Percentiles rank a stretch among this genome's conserved stretches.
These are phyloP conservation scores for Myotis brandtii DNA, from an alignment of 2,113 vertebrate genomes.

Conservation along the genomic window DNA sequence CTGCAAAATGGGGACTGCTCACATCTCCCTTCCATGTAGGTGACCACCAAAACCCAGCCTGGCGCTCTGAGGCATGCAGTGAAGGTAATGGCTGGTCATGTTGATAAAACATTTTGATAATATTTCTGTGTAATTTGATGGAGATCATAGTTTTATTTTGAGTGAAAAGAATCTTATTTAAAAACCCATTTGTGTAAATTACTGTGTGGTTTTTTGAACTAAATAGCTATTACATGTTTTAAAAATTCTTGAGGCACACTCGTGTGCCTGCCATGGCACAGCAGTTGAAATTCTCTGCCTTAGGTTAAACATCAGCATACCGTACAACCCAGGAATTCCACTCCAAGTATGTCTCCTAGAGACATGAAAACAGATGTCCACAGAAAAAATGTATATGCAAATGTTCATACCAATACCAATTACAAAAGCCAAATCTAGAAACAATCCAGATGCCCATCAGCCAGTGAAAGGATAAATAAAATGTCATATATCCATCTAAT, in stretches of 20 bases:
- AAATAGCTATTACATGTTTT: not conserved
- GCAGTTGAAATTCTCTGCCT: not conserved
- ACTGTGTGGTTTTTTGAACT: not conserved
- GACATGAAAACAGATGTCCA: not conserved
- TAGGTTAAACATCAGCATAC: not conserved
- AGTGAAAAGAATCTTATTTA: not conserved
- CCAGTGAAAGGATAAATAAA: not conserved
- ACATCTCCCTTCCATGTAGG: no score
- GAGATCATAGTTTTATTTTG: not conserved
- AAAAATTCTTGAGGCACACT: not conserved
- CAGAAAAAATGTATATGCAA: not conserved
- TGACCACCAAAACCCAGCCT: no score
- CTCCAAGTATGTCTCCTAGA: not conserved
- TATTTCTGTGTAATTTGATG: constrained; percentile 6
- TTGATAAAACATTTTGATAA: not conserved
- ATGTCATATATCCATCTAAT: not conserved
- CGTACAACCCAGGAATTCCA: not conserved
- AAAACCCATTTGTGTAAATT: constrained; percentile 27
- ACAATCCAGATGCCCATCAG: not conserved
- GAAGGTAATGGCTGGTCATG: not conserved
- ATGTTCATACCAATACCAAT: not conserved
- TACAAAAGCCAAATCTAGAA: not conserved
- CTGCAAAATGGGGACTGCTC: not conserved
- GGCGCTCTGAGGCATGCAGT: not conserved
- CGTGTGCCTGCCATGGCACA: not conserved